Percentiles rank a stretch among this genome's conserved stretches.
These are phyloP conservation scores for Chloroceryle amazona DNA, from an alignment of 2,797 vertebrate species.

Conservation along the genomic window DNA sequence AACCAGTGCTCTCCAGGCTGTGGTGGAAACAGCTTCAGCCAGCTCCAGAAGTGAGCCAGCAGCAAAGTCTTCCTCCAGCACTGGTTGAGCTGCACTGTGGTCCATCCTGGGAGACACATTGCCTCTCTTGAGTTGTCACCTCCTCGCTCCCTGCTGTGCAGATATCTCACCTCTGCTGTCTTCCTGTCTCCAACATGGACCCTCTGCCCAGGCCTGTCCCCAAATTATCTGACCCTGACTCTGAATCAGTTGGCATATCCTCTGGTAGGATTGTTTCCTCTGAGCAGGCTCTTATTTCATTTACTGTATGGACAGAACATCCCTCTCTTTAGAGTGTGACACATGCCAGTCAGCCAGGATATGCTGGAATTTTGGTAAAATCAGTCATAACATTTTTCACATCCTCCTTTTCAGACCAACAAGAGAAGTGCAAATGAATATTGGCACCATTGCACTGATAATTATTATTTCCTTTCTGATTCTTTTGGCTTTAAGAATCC, in stretches of 20 bases:
- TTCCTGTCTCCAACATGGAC: rapidly evolving
- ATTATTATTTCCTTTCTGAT: background rate
- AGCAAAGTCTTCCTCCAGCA: background rate
- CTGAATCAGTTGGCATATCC: background rate
- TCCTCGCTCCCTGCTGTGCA: background rate
- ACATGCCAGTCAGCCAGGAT: background rate
- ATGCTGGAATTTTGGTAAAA: background rate
- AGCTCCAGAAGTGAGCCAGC: background rate
- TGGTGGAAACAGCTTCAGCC: background rate
- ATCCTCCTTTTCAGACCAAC: background rate
- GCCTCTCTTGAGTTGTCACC: background rate
- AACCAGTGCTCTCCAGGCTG: background rate
- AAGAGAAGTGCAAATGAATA: background rate
- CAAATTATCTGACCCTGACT: rapidly evolving
- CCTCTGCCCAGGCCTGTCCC: background rate
- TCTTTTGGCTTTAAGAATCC: background rate
- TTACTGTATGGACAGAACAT: background rate
- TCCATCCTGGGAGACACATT: background rate
- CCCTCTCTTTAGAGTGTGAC: background rate
- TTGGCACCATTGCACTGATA: background rate
- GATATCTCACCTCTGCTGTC: background rate
- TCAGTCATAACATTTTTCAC: background rate
- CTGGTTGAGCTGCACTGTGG: background rate
- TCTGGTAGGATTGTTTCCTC: background rate
- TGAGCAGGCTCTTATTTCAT: background rate